These are phyloP conservation scores for Patella ulyssiponensis DNA, from an alignment of 2,888 invertebrate genomes.

Conservation along the genomic window DNA sequence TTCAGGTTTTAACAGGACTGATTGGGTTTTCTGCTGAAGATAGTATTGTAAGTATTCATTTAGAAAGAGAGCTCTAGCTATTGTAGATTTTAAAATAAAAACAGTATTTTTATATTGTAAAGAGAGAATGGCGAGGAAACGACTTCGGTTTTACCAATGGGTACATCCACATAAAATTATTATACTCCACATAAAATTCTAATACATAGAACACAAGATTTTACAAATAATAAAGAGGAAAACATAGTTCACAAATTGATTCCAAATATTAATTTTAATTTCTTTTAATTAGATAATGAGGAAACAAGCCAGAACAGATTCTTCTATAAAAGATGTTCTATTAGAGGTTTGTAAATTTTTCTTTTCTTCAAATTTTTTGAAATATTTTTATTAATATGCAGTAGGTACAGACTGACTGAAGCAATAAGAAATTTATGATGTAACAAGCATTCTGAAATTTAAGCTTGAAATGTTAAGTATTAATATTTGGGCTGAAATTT, in stretches of 20 bases:
- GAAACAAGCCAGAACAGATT: constrained; percentile 45
- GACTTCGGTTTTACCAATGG: too few relatives aligned
- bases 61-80: not conserved
- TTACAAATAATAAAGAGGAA: too few relatives aligned
- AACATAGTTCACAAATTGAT: too few relatives aligned
- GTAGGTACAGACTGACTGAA: not conserved
- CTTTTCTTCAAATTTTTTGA: not conserved
- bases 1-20: constrained; percentile 55
- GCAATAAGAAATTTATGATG: not conserved
- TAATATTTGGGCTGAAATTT: too few relatives aligned
- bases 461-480: too few relatives aligned
- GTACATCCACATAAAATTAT: too few relatives aligned
- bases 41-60: constrained; percentile 43
- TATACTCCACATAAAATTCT: too few relatives aligned
- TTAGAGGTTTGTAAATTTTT: constrained; percentile 40
- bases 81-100: not conserved
- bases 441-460: too few relatives aligned
- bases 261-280: not conserved
- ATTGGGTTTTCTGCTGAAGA: constrained; percentile 61
- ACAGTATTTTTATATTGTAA: too few relatives aligned
- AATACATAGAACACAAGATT: too few relatives aligned
- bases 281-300: constrained; percentile 44
- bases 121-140: too few relatives aligned
- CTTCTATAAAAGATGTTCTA: constrained; percentile 43
- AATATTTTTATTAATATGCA: not conserved